Evolutionary conservation across 2,888 invertebrate species (phyloP).

Genomic region (Belgica antarctica): DNA sequence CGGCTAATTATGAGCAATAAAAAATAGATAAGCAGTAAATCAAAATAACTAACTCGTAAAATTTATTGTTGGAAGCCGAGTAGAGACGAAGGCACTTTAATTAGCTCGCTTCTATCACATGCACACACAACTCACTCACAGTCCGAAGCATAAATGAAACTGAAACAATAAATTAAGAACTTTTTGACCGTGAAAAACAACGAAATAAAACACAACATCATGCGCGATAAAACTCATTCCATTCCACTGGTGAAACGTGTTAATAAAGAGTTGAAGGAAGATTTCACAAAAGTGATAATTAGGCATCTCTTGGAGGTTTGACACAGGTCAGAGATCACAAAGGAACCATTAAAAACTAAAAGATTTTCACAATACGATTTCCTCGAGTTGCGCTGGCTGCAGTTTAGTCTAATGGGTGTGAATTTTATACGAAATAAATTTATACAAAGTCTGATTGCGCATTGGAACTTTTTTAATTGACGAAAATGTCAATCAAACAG

Average conservation of each 20-base stretch:
- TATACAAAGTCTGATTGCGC: too few species aligned
- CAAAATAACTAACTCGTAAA: constrained; percentile 35
- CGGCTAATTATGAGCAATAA: constrained; percentile 43
- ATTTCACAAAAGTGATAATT: background rate
- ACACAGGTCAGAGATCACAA: constrained; percentile 41
- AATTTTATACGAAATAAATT: too few species aligned
- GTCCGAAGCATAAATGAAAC: background rate
- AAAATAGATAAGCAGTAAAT: constrained; percentile 41
- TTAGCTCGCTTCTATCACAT: constrained; percentile 35
- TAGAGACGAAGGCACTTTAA: constrained; percentile 32
- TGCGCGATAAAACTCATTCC: background rate
- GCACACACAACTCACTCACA: background rate
- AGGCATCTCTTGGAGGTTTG: background rate
- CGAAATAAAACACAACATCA: background rate
- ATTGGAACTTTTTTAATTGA: too few species aligned
- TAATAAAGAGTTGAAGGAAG: background rate
- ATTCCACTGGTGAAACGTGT: background rate
- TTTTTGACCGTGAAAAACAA: constrained; percentile 40
- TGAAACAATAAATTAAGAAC: constrained; percentile 26
- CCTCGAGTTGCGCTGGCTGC: background rate
- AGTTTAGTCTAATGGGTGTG: too few species aligned
- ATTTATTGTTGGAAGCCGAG: background rate
- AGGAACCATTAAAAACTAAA: constrained; percentile 39
- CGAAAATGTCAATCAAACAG: too few species aligned
- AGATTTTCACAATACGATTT: constrained; percentile 25